Percentiles rank a stretch among this genome's conserved stretches.
phyloP scores from a whole-genome alignment of 1,140 invertebrate species.

The Tribolium castaneum region DNA sequence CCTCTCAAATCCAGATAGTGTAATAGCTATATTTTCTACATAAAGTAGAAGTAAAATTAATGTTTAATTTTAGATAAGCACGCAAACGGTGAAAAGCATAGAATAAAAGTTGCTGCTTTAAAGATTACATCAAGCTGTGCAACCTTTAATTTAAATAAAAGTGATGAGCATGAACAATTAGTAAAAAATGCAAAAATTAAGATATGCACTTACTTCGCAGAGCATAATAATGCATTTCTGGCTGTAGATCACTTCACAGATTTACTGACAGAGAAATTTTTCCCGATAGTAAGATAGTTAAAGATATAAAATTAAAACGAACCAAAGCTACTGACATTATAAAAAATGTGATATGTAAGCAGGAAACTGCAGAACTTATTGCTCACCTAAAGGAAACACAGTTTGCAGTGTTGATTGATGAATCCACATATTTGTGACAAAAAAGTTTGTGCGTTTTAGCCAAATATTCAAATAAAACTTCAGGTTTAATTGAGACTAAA shows the following conservation, averaged over 20 bases:
- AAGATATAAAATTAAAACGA: neutral
- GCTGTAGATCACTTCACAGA: neutral
- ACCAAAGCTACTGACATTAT: constrained; percentile 6
- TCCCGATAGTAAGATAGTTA: constrained; percentile 16
- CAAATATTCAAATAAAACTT: neutral
- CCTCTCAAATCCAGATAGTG: too few relatives aligned
- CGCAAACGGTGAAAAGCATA: neutral
- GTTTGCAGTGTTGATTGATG: constrained; percentile 10
- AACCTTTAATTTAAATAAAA: neutral
- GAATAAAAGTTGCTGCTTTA: neutral
- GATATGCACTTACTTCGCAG: neutral
- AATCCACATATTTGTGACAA: constrained; percentile 21
- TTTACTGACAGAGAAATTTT: neutral
- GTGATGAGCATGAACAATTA: neutral
- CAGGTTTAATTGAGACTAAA: neutral
- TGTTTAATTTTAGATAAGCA: neutral
- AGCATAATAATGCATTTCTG: constrained; percentile 13
- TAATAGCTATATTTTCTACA: too few relatives aligned
- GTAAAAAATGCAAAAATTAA: neutral
- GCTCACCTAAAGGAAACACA: neutral
- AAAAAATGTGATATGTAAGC: neutral
- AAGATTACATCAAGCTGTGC: neutral
- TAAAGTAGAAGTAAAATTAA: too few relatives aligned
- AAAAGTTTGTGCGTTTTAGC: neutral
- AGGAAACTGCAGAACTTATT: neutral